These are phyloP conservation scores for Manis crassicaudata DNA, from an alignment of 2,797 vertebrate genomes.

Conservation along the genomic window DNA sequence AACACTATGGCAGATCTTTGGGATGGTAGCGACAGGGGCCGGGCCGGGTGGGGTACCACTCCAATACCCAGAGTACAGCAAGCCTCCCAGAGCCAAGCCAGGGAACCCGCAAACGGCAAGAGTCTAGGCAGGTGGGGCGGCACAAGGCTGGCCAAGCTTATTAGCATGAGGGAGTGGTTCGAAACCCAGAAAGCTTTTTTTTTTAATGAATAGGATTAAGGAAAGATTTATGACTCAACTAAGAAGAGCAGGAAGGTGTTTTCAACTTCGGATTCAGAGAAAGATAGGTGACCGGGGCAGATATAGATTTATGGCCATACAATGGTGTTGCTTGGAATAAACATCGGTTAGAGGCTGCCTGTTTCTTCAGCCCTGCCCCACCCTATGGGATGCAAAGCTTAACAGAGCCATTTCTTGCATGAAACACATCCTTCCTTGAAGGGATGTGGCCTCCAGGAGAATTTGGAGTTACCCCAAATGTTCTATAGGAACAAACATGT, in stretches of 20 bases:
- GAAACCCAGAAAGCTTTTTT: background rate
- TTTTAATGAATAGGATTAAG: slow-evolving; percentile 44
- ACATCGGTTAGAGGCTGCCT: background rate
- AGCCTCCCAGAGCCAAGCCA: background rate
- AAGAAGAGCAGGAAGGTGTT: slow-evolving; percentile 20
- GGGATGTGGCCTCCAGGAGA: background rate
- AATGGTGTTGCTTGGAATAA: background rate
- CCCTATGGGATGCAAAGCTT: background rate
- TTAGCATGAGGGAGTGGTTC: slow-evolving; percentile 1
- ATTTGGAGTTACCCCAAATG: background rate
- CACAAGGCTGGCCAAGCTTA: background rate
- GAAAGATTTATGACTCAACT: slow-evolving; percentile 19
- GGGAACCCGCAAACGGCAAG: background rate
- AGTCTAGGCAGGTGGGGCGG: background rate
- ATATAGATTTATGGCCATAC: background rate
- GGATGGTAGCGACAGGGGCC: background rate
- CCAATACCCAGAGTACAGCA: background rate
- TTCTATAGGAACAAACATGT: background rate
- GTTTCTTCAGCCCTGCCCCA: background rate
- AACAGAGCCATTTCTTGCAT: background rate
- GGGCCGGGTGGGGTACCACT: background rate
- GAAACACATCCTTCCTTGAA: background rate
- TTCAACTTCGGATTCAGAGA: slow-evolving; percentile 14
- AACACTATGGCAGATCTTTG: background rate
- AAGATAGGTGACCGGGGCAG: background rate